phyloP scores from a whole-genome alignment of 1,140 invertebrate species.

The Spodoptera litura region DNA sequence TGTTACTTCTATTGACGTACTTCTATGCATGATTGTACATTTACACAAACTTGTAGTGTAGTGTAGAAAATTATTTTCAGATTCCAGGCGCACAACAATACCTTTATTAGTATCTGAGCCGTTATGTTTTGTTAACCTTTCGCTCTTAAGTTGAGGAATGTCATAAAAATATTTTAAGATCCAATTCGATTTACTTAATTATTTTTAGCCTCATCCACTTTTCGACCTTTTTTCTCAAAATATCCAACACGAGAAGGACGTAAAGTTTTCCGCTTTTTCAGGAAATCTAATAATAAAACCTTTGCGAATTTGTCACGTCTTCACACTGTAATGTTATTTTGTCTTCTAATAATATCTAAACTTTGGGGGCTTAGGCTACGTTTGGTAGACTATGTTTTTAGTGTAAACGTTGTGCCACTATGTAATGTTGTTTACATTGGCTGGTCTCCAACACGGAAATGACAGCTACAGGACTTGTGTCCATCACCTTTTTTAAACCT shows the following conservation, averaged over 20 bases:
- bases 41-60: no score
- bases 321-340: constrained; percentile 30
- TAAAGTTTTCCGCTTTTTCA: constrained; percentile 18
- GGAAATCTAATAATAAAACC: constrained; percentile 39
- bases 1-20: background rate
- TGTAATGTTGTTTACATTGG: constrained; percentile 39
- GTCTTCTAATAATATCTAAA: constrained; percentile 22
- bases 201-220: background rate
- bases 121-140: background rate
- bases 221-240: background rate
- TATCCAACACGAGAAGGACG: background rate
- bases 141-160: background rate
- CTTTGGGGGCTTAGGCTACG: constrained; percentile 10
- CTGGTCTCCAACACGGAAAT: constrained; percentile 43
- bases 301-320: constrained; percentile 37
- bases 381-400: constrained; percentile 23
- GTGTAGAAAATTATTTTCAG: no score
- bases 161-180: background rate
- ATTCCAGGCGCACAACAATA: no score
- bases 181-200: background rate
- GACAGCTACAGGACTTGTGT: constrained; percentile 25
- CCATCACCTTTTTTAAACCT: constrained; percentile 15
- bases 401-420: constrained; percentile 11
- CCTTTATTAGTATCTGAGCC: background rate
- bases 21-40: background rate